Conservation (phyloP, 2,113 vertebrate genomes). For the Emydocephalus ijimae region DNA sequence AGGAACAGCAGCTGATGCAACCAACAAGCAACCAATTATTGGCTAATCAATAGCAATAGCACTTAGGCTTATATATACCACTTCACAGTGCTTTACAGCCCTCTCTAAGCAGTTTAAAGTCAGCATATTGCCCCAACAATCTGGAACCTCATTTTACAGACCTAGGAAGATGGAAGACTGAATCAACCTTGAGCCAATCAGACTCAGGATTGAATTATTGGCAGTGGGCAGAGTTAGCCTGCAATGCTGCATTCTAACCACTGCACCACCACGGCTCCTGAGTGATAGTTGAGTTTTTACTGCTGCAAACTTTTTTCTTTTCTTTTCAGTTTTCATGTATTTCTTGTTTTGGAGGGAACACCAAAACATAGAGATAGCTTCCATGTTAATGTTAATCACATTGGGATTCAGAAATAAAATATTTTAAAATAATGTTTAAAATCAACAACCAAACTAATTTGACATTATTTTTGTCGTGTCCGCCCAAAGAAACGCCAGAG, state of each 20-base stretch:
- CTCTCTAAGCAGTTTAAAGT: not conserved
- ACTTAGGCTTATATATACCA: not conserved
- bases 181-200: not conserved
- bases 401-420: not conserved
- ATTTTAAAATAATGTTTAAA: not conserved
- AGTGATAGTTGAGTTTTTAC: not conserved
- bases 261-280: not conserved
- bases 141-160: not conserved
- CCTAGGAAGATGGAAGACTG: not conserved
- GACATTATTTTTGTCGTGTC: too few species aligned
- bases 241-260: not conserved
- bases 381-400: not conserved
- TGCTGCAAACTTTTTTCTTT: not conserved
- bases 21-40: not conserved
- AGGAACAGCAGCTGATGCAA: not conserved
- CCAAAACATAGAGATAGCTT: not conserved
- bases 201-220: not conserved
- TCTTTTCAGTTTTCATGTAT: not conserved
- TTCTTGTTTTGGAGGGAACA: not conserved
- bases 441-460: not conserved
- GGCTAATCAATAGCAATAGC: not conserved
- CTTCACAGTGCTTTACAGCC: not conserved
- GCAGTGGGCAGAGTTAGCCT: not conserved
- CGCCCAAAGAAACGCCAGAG: too few species aligned
- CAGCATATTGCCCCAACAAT: not conserved